Conservation (phyloP, 1,140 invertebrate genomes). For the Hormaphis cornu region DNA sequence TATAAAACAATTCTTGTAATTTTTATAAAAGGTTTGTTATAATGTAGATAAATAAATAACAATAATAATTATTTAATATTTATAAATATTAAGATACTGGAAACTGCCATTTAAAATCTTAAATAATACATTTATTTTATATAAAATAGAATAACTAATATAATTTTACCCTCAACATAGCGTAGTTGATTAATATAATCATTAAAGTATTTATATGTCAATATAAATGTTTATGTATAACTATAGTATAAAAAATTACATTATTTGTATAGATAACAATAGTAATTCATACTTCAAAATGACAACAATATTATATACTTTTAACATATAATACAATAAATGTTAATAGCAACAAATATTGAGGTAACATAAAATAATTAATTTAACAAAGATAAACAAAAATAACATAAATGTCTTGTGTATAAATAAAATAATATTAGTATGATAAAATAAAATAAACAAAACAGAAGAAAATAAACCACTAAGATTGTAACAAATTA, state of each 20-base stretch:
- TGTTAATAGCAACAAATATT: slow-evolving; percentile 10
- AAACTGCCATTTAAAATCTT: background rate
- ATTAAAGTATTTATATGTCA: background rate
- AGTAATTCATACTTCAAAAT: background rate
- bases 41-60: background rate
- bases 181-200: slow-evolving; percentile 21
- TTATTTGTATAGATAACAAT: slow-evolving; percentile 1
- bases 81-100: slow-evolving; percentile 4
- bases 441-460: background rate
- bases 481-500: slow-evolving; percentile 24
- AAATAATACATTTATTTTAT: background rate
- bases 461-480: slow-evolving; percentile 8
- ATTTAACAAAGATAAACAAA: background rate
- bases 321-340: slow-evolving; percentile 9
- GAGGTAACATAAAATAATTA: slow-evolving; percentile 8
- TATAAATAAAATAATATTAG: background rate
- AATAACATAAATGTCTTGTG: too few relatives aligned
- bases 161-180: slow-evolving; percentile 17
- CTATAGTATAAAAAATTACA: slow-evolving; percentile 7
- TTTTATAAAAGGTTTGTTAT: too few relatives aligned
- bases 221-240: background rate
- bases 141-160: slow-evolving; percentile 23
- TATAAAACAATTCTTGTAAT: too few relatives aligned
- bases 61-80: background rate
- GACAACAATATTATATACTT: background rate